phyloP scores from a whole-genome alignment of 2,113 vertebrate genomes.

The Larimichthys polyactis region DNA sequence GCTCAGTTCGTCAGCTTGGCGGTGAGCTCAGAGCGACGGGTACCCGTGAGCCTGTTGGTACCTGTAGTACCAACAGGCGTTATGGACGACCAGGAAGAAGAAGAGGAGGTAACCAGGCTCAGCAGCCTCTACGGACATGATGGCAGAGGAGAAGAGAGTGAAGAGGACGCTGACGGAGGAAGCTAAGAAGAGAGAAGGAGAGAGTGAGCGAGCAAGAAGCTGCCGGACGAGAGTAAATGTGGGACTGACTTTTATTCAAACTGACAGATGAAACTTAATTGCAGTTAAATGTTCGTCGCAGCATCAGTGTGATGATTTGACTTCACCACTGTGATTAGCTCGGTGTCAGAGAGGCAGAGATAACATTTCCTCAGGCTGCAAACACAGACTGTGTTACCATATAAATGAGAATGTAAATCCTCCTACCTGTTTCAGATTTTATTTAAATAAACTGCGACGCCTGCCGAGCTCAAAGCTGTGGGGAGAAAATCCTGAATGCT shows the following conservation, averaged over 20 bases:
- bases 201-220: too few relatives aligned
- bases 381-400: background rate
- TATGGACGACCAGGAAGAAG: too few relatives aligned
- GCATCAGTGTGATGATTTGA: constrained; percentile 3
- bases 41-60: too few relatives aligned
- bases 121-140: too few relatives aligned
- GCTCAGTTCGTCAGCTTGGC: too few relatives aligned
- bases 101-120: too few relatives aligned
- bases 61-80: too few relatives aligned
- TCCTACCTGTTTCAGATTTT: background rate
- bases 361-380: background rate
- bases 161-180: background rate
- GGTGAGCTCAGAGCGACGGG: too few relatives aligned
- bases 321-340: background rate
- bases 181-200: background rate
- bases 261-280: background rate
- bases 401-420: background rate
- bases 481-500: background rate
- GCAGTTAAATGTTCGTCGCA: background rate
- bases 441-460: background rate
- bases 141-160: too few relatives aligned
- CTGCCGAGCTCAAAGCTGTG: background rate
- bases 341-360: background rate
- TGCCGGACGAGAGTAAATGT: too few relatives aligned
- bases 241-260: background rate